Conservation (phyloP, 2,113 vertebrate genomes). For the Murina feae region DNA sequence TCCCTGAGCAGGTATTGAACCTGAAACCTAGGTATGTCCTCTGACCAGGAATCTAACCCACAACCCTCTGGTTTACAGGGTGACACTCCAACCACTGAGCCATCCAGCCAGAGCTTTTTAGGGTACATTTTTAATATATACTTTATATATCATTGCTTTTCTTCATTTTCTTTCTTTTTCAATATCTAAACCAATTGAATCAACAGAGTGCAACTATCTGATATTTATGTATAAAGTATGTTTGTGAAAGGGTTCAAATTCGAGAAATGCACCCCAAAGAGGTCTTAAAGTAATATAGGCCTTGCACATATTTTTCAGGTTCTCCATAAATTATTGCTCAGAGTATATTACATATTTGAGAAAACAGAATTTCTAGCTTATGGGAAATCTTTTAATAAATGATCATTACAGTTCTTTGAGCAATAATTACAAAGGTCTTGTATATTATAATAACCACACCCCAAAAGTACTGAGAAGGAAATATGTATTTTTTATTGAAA, state of each 20-base stretch:
- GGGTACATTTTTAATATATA: neutral
- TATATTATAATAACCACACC: neutral
- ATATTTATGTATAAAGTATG: neutral
- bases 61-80: neutral
- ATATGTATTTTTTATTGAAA: neutral
- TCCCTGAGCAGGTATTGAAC: neutral
- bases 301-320: neutral
- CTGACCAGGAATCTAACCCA: neutral
- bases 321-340: neutral
- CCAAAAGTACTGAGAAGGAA: neutral
- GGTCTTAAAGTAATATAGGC: neutral
- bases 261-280: neutral
- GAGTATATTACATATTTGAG: neutral
- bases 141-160: neutral
- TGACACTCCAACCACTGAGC: neutral
- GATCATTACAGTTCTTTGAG: neutral
- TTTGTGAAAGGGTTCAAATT: neutral
- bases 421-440: neutral
- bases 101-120: neutral
- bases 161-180: neutral
- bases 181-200: neutral
- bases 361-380: neutral
- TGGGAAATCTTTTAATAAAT: neutral
- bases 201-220: neutral
- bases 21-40: neutral